A percentile compares a stretch with the other conserved stretches of the same genome.
These are phyloP conservation scores for Elachura formosa DNA, from an alignment of 2,113 vertebrate species.

Conservation along the genomic window DNA sequence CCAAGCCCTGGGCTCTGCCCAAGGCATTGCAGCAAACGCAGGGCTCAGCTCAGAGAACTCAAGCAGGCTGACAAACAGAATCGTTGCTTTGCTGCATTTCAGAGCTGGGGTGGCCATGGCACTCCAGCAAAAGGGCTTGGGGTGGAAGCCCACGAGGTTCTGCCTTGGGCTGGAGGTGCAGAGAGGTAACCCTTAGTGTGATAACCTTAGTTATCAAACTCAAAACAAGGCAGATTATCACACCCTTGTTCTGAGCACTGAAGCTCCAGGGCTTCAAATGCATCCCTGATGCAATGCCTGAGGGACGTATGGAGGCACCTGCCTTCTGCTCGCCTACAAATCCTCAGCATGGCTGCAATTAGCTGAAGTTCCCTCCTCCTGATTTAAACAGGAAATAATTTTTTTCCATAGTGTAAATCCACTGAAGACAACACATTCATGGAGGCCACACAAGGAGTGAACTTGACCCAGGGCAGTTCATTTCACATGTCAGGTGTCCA, in stretches of 20 bases:
- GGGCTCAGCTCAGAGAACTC: neutral
- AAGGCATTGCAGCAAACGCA: neutral
- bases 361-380: neutral
- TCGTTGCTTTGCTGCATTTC: fast-evolving
- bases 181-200: no score
- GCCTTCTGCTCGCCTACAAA: neutral
- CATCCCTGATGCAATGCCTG: neutral
- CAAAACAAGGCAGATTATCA: neutral
- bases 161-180: neutral
- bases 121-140: neutral
- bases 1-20: neutral
- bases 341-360: neutral
- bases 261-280: neutral
- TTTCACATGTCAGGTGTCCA: neutral
- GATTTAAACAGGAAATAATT: neutral
- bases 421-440: neutral
- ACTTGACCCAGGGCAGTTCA: neutral
- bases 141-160: neutral
- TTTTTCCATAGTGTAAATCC: neutral
- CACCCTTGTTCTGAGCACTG: neutral
- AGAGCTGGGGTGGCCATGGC: neutral
- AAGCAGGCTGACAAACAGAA: neutral
- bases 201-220: no score
- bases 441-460: neutral
- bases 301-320: neutral